These are phyloP conservation scores for Stegana nigrithorax DNA, from an alignment of 2,888 invertebrate species.

Conservation along the genomic window DNA sequence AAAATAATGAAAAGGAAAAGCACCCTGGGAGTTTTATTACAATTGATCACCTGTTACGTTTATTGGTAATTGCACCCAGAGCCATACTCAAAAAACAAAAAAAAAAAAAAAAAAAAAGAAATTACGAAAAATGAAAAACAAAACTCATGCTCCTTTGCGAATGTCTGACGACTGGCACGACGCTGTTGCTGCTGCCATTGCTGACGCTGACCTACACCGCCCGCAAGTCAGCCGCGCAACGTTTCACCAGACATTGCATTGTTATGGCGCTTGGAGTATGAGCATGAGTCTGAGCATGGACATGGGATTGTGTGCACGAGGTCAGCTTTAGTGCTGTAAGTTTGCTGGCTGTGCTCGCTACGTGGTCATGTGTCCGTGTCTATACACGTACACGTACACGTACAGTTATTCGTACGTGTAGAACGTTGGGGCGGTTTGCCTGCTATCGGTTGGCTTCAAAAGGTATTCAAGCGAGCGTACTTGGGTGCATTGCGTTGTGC, in stretches of 20 bases:
- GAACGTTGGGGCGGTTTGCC: too few species aligned
- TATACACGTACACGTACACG: too few species aligned
- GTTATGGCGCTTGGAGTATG: constrained; percentile 45
- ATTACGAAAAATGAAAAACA: too few species aligned
- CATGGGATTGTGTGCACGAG: constrained; percentile 50
- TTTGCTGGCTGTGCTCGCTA: too few species aligned
- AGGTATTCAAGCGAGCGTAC: too few species aligned
- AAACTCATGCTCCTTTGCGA: too few species aligned
- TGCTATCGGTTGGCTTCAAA: too few species aligned
- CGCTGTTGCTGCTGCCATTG: neutral
- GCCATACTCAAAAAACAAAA: constrained; percentile 56
- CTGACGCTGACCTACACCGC: neutral
- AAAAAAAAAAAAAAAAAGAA: too few species aligned
- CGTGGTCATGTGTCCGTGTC: too few species aligned
- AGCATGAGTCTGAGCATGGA: constrained; percentile 48
- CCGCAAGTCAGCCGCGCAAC: neutral
- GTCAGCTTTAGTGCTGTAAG: constrained; percentile 45
- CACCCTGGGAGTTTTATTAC: constrained; percentile 63
- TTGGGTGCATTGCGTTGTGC: too few species aligned
- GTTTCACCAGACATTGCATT: constrained; percentile 28
- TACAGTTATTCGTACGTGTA: too few species aligned
- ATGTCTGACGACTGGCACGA: neutral
- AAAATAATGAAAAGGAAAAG: constrained; percentile 59
- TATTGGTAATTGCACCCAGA: constrained; percentile 61
- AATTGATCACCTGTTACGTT: constrained; percentile 66